Percentiles rank a stretch among this genome's conserved stretches.
These are phyloP conservation scores for Tinamus major DNA, from an alignment of 2,797 vertebrate species.

Conservation along the genomic window DNA sequence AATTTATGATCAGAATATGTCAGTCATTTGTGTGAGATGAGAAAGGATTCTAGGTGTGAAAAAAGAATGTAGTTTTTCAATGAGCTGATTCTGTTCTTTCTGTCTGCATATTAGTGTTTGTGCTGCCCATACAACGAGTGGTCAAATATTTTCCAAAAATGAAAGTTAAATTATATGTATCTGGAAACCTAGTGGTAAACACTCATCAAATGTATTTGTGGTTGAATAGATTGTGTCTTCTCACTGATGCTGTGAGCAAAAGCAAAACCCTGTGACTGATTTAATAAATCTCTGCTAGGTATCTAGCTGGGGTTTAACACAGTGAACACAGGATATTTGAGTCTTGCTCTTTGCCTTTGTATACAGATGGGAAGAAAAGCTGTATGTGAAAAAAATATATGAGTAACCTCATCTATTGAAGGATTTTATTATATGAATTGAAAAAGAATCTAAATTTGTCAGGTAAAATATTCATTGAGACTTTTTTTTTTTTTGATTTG, in stretches of 20 bases:
- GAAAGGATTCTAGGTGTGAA: neutral
- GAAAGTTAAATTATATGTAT: neutral
- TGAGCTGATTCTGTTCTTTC: neutral
- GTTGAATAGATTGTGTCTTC: neutral
- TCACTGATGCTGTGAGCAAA: neutral
- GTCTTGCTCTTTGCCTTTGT: neutral
- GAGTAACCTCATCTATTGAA: neutral
- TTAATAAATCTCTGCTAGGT: neutral
- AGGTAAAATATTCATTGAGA: conserved; percentile 36
- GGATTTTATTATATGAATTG: neutral
- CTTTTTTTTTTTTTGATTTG: neutral
- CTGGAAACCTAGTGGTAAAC: neutral
- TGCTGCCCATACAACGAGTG: neutral
- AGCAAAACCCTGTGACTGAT: neutral
- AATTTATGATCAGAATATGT: neutral
- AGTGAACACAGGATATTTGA: conserved; percentile 4
- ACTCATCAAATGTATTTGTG: neutral
- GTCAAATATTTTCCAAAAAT: conserved; percentile 33
- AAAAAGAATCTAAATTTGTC: conserved; percentile 5
- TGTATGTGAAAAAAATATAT: neutral
- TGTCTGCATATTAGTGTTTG: neutral
- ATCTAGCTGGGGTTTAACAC: neutral
- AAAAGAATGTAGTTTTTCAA: neutral
- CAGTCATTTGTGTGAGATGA: neutral
- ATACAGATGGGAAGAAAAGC: accelerated